A percentile compares a stretch with the other conserved stretches of the same genome.
Evolutionary conservation across 2,797 vertebrate genomes (phyloP).

Genomic region (Alfaro cultratus): DNA sequence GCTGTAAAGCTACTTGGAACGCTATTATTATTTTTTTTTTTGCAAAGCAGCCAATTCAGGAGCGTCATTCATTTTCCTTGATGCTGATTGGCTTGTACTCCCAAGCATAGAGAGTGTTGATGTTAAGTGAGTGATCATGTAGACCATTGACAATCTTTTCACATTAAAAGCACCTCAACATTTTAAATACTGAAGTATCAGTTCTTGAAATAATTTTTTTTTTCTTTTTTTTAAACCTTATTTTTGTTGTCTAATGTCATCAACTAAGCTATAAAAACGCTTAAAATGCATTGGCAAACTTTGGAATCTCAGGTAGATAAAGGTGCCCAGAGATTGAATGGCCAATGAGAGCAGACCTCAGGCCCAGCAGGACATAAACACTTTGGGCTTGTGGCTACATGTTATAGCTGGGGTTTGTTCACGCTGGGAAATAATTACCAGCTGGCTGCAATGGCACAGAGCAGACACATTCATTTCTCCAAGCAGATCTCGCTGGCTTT

Average conservation of each 20-base stretch:
- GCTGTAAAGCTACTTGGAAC: neutral
- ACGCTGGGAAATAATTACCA: slow-evolving; percentile 30
- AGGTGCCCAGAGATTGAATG: slow-evolving; percentile 22
- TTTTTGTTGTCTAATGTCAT: neutral
- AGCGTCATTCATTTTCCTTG: neutral
- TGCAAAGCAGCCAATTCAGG: neutral
- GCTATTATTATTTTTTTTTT: neutral
- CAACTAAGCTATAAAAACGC: neutral
- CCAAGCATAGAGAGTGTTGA: no score
- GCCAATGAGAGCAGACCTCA: slow-evolving; percentile 38
- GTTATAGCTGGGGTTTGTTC: slow-evolving; percentile 34
- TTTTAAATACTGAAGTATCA: neutral
- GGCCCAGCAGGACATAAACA: slow-evolving; percentile 44
- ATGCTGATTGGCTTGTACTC: neutral
- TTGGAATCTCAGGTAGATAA: neutral
- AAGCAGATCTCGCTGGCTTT: slow-evolving; percentile 48
- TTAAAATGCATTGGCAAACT: neutral
- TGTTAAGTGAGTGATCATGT: no score
- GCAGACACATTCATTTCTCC: slow-evolving; percentile 33
- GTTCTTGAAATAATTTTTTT: neutral
- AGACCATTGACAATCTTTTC: no score
- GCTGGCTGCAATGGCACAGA: slow-evolving; percentile 14
- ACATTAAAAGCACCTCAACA: neutral
- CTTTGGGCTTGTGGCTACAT: slow-evolving; percentile 48
- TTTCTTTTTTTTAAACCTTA: neutral